phyloP scores from a whole-genome alignment of 2,888 invertebrate genomes.

The Acleris sparsana region DNA sequence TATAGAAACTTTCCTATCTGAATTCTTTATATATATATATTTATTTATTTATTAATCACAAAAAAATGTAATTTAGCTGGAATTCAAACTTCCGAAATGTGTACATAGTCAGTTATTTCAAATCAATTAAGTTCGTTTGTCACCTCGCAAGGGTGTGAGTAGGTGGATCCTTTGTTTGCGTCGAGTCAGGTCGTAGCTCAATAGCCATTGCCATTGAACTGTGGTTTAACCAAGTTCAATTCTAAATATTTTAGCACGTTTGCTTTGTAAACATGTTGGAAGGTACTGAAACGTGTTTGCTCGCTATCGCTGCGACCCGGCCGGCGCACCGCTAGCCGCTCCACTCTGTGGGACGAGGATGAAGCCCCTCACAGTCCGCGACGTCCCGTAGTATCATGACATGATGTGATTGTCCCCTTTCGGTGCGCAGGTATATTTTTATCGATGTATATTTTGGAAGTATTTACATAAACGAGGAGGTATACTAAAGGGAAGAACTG shows the following conservation, averaged over 20 bases:
- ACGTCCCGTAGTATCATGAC: constrained; percentile 50
- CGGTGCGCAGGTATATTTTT: constrained; percentile 57
- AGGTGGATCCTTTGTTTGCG: constrained; percentile 4
- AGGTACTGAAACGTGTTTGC: constrained; percentile 7
- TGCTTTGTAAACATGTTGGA: constrained; percentile 2
- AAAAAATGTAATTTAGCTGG: no score
- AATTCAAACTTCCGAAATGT: background rate
- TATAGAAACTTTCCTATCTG: no score
- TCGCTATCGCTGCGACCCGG: constrained; percentile 3
- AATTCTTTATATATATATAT: no score
- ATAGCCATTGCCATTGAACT: background rate
- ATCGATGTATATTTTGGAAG: constrained; percentile 78
- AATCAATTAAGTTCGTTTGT: constrained; percentile 16
- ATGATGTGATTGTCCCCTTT: constrained; percentile 58
- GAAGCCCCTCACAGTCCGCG: constrained; percentile 57
- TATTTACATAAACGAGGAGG: constrained; percentile 69
- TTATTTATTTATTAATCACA: no score
- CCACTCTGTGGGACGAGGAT: constrained; percentile 40
- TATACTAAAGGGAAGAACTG: constrained; percentile 58
- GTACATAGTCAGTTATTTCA: background rate
- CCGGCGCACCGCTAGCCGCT: background rate
- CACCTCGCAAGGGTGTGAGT: constrained; percentile 12
- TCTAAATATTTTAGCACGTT: background rate
- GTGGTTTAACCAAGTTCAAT: background rate
- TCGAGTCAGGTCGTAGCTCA: constrained; percentile 5